phyloP scores from a whole-genome alignment of 2,797 vertebrate species.

The Tauraco hartlaubi region DNA sequence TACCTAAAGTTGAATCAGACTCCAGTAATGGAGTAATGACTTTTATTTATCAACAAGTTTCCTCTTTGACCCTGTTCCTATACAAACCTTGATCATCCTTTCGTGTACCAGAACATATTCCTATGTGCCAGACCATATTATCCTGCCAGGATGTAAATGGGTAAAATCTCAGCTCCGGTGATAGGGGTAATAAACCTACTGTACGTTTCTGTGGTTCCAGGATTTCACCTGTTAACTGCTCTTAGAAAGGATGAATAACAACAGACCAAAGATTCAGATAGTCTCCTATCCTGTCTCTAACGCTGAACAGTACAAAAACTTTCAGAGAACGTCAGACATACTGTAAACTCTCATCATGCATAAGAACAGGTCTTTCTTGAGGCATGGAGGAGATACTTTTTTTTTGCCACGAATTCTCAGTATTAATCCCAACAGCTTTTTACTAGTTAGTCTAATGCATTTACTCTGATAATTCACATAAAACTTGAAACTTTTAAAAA shows the following conservation, averaged over 20 bases:
- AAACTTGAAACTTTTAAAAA: slow-evolving; percentile 27
- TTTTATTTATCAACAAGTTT: slow-evolving; percentile 4
- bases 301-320: neutral
- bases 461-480: slow-evolving; percentile 11
- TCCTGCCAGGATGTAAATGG: neutral
- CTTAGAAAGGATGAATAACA: neutral
- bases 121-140: neutral
- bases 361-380: neutral
- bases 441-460: neutral
- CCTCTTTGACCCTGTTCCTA: neutral
- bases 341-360: neutral
- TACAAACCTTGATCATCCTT: neutral
- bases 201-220: neutral
- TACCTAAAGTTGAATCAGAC: neutral
- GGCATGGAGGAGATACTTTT: neutral
- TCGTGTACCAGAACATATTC: neutral
- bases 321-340: neutral
- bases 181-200: neutral
- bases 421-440: neutral
- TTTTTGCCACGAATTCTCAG: neutral
- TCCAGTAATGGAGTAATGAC: neutral
- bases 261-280: neutral
- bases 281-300: neutral
- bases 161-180: neutral
- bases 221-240: neutral